A percentile compares a stretch with the other conserved stretches of the same genome.
Conservation (phyloP, 2,888 invertebrate genomes). For the Eupithecia pulchellata region DNA sequence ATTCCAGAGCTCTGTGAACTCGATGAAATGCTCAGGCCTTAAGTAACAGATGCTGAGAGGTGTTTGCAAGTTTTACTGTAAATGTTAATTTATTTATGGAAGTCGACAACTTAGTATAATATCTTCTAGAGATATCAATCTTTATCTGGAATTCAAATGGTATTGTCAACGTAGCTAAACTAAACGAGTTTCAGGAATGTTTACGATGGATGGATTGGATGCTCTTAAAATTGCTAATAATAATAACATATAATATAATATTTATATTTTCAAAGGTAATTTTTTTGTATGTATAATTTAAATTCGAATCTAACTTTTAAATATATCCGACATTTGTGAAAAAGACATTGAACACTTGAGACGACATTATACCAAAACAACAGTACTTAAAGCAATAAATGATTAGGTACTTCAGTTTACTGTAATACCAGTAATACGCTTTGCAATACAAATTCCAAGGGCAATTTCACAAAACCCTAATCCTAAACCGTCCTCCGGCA, state of each 20-base stretch:
- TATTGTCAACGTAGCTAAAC: background rate
- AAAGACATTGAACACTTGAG: no score
- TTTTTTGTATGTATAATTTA: no score
- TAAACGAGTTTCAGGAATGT: no score
- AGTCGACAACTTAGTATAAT: background rate
- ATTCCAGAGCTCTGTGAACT: slow-evolving; percentile 36
- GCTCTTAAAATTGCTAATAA: background rate
- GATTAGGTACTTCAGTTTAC: no score
- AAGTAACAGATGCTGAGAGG: slow-evolving; percentile 21
- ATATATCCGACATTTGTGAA: no score
- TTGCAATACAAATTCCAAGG: slow-evolving; percentile 8
- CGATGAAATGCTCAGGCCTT: slow-evolving; percentile 33
- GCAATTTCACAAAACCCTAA: slow-evolving; percentile 10
- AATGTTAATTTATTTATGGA: background rate
- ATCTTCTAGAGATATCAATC: background rate
- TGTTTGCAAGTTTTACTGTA: slow-evolving; percentile 4
- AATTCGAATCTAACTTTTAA: no score
- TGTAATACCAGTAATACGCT: no score
- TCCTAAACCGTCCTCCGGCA: slow-evolving; percentile 11
- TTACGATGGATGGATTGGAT: no score
- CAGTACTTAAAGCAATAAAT: no score
- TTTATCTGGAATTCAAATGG: background rate
- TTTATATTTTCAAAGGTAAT: no score
- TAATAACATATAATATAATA: no score
- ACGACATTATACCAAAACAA: no score